Conservation (phyloP, 2,113 vertebrate species). For the Corydoras maculifer region DNA sequence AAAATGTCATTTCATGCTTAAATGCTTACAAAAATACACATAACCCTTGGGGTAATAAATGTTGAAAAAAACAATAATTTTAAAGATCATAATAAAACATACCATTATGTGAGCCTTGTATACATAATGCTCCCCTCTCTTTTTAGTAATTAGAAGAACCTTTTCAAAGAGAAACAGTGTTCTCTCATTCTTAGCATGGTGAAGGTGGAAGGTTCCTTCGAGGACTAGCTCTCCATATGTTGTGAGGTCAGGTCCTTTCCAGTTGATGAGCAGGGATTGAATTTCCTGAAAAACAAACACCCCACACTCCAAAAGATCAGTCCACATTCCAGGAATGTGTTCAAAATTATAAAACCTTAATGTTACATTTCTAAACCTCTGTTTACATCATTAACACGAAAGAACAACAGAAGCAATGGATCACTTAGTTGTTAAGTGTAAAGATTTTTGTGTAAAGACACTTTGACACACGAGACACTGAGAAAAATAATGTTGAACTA, state of each 20-base stretch:
- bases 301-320: neutral
- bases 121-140: constrained; percentile 84
- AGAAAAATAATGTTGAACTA: no score
- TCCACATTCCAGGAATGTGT: neutral
- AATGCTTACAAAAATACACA: no score
- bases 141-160: constrained; percentile 88
- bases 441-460: no score
- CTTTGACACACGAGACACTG: no score
- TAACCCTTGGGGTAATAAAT: no score
- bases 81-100: constrained; percentile 22
- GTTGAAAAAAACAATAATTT: no score
- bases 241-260: constrained; percentile 90
- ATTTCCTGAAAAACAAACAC: constrained; percentile 74
- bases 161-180: constrained; percentile 92
- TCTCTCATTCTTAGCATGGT: constrained; percentile 82
- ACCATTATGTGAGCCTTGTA: constrained; percentile 90
- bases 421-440: no score
- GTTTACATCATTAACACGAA: neutral
- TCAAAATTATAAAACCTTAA: neutral
- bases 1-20: no score
- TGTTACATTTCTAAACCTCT: no score
- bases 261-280: constrained; percentile 89
- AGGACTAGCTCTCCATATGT: constrained; percentile 88
- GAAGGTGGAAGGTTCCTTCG: constrained; percentile 87
- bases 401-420: no score